Base-by-base conservation (phyloP, 2,888 invertebrate genomes). In the Erynnis tages region DNA sequence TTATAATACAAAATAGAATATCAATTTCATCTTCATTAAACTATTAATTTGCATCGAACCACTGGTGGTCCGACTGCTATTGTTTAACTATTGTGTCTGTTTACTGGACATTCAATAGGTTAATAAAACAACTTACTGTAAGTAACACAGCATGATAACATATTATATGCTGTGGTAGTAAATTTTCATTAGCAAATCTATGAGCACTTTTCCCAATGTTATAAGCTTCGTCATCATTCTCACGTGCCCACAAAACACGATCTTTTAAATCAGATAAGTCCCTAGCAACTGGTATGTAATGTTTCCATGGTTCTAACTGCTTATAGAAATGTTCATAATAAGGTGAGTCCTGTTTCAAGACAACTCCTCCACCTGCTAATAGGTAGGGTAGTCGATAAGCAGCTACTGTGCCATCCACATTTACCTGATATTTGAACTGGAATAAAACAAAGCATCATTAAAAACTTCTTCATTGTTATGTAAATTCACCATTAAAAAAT, bases 261-360 rank as follows among this genome's bases (percentile, higher is more conserved):
- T 95, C 93, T 2, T 95, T 84, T 37, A 98, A 87, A 87, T 98
- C 93, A 5, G 94, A 93, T 13, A 98, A 86, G 79, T 98, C 94
- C 37, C 91, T 81, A 66, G 94, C 93, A 27, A 98, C 88, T 4
- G 97, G 95, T 48, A 98, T 87, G 76, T 93, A 99, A 82, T 99
- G 98, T 63, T 92, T 87, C 82, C 93, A 93, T 0, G 96, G 93
- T 52, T 90, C 73, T 7, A 98, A 80, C 61, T 94, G 91, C 29
- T 91, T 82, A 73, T 99, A 99, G 82, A 98, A 99, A 87, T 96
- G 95, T 90, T 99, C 98, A 76, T 97, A 96, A 81, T 96, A 98
- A n/a, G 93, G 92, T 0, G 98, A 98, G 17, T 95, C 93, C 82
- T 98, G 98, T 84, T 99, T 99, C 8, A 99, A 90, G 8, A 98